Percentiles rank a stretch among this genome's conserved stretches.
Conservation (phyloP, 1,140 invertebrate species). For the Solenopsis invicta region DNA sequence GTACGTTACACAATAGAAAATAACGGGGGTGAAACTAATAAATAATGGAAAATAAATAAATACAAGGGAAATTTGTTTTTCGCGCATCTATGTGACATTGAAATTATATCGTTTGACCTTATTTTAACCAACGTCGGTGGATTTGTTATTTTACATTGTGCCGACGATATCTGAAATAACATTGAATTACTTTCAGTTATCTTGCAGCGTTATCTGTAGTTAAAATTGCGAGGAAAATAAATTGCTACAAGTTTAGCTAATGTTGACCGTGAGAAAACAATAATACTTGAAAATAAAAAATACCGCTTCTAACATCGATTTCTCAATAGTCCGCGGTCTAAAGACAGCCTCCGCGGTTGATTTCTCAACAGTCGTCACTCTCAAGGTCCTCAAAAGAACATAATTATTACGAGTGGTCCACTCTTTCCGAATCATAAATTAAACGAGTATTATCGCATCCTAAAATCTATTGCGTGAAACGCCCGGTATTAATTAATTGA, state of each 20-base stretch:
- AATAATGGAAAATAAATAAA: not conserved
- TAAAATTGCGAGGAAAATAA: not conserved
- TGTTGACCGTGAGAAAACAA: conserved; percentile 13
- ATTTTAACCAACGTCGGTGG: not conserved
- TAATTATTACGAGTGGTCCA: not conserved
- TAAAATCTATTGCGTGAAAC: not conserved
- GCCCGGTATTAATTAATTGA: not conserved
- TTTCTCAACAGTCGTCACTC: conserved; percentile 34
- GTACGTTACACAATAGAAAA: not conserved
- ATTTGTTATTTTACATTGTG: not conserved
- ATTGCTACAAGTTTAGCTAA: not conserved
- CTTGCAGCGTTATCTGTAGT: not conserved
- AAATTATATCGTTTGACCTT: conserved; percentile 4
- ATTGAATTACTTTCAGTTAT: not conserved
- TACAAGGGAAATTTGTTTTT: not conserved
- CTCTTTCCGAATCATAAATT: not conserved
- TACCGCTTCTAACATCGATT: not conserved
- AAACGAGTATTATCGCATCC: not conserved
- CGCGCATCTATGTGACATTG: not conserved
- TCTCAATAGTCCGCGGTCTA: conserved; percentile 6
- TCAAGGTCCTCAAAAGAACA: conserved; percentile 21
- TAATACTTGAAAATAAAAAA: not conserved
- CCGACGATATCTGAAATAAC: not conserved
- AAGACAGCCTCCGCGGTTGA: conserved; percentile 10
- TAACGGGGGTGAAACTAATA: not conserved